Base-by-base conservation (phyloP, 2,113 vertebrate genomes). In the Seriola dumerili region DNA sequence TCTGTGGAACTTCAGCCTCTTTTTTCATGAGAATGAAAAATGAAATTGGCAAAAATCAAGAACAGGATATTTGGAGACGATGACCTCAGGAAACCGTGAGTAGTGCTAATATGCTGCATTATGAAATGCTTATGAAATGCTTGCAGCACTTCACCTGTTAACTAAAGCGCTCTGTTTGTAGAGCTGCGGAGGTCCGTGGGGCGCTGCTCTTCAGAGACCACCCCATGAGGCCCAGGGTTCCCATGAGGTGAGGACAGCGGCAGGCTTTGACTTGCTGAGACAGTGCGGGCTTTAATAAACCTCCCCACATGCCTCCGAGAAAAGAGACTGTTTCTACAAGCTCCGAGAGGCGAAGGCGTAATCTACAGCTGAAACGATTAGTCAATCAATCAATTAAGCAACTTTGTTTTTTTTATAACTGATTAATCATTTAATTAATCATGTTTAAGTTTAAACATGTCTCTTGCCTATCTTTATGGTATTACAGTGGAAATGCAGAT, bases 251-350 rank as follows among this genome's bases (percentile, higher is more conserved):
- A 72, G 48, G 61, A 36, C 75, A 19, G 72, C 40, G 42, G 73
- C 91, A 88, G 78, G 87, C 88, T 89, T 85, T 76, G 85, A 90
- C 88, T 89, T 85, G 88, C 71, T 75, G 62, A 81, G 78, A 72
- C 57, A 54, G n/a, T 9, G 38, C 21, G n/a, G 36, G 34, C 62
- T 52, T 67, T 58, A 83, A 66, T 44, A 77, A 80, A 81, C 76
- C 73, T 85, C 79, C 71, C 79, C 65, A 32, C 36, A 80, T 13
- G 4, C 11, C 17, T 12, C 52, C 4, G 19, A 57, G 64, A 75
- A 52, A 42, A 72, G 61, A 72, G 38, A 66, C 21, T 11, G 7
- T 62, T 73, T 17, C 46, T 36, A 19, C 57, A 34, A 44, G 71
- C 50, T 78, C 44, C 32, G 8, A 54, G 67, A 76, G 46, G 62